These are phyloP conservation scores for Tholera decimalis DNA, from an alignment of 2,888 invertebrate species.

Conservation along the genomic window DNA sequence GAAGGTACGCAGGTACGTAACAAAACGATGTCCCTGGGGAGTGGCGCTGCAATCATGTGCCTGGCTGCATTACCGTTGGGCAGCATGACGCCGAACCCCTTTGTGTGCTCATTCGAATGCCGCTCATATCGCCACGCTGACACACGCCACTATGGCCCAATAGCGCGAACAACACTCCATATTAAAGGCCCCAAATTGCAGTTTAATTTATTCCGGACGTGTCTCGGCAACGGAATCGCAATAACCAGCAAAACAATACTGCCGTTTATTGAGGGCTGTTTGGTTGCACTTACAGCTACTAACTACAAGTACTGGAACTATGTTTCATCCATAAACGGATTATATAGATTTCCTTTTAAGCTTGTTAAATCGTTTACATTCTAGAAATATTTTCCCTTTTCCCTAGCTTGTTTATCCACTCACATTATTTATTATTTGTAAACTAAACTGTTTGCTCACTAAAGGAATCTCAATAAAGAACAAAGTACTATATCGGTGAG, in stretches of 20 bases:
- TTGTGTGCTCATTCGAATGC: slow-evolving; percentile 89
- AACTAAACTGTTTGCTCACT: slow-evolving; percentile 13
- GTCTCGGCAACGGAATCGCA: slow-evolving; percentile 90
- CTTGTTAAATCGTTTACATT: slow-evolving; percentile 10
- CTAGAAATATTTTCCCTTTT: slow-evolving; percentile 10
- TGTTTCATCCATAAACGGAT: slow-evolving; percentile 35
- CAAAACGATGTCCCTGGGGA: slow-evolving; percentile 73
- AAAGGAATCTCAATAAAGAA: slow-evolving; percentile 28
- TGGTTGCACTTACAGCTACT: slow-evolving; percentile 79
- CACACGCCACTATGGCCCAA: slow-evolving; percentile 84
- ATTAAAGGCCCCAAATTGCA: slow-evolving; percentile 90
- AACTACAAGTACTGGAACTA: slow-evolving; percentile 52
- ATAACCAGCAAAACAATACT: slow-evolving; percentile 89
- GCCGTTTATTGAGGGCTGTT: slow-evolving; percentile 83
- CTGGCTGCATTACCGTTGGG: slow-evolving; percentile 83
- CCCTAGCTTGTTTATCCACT: slow-evolving; percentile 10
- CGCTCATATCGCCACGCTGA: slow-evolving; percentile 84
- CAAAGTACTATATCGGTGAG: slow-evolving; percentile 35
- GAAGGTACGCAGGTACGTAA: slow-evolving; percentile 62
- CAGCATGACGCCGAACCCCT: slow-evolving; percentile 76
- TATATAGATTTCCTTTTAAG: slow-evolving; percentile 26
- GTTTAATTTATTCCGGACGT: slow-evolving; percentile 91
- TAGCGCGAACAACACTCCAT: slow-evolving; percentile 89
- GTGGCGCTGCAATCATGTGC: slow-evolving; percentile 77
- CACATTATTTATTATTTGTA: slow-evolving; percentile 18